Conservation (phyloP, 1,140 invertebrate species). For the Agraylea sexmaculata region DNA sequence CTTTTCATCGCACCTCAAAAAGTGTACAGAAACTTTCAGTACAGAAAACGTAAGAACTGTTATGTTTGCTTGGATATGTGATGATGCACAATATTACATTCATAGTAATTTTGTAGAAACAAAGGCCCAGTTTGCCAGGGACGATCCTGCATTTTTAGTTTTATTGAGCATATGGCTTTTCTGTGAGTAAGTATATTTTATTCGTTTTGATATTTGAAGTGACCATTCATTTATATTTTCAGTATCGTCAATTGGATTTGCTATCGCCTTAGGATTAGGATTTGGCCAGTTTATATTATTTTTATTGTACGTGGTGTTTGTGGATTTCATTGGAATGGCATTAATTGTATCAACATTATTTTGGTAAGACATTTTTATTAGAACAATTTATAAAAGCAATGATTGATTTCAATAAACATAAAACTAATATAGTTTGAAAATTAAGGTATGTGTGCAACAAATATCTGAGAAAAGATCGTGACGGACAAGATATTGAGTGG, state of each 20-base stretch:
- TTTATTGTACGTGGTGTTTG: slow-evolving; percentile 83
- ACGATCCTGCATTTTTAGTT: slow-evolving; percentile 97
- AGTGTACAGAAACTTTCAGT: slow-evolving; percentile 96
- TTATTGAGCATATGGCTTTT: slow-evolving; percentile 77
- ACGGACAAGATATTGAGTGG: slow-evolving; percentile 87
- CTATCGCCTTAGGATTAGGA: slow-evolving; percentile 63
- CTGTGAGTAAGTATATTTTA: slow-evolving; percentile 50
- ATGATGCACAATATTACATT: not conserved
- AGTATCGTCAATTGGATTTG: slow-evolving; percentile 87
- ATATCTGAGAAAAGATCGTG: slow-evolving; percentile 63
- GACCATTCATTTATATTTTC: slow-evolving; percentile 24
- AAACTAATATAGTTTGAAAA: slow-evolving; percentile 16
- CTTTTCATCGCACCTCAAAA: slow-evolving; percentile 92
- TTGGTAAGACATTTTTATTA: slow-evolving; percentile 57
- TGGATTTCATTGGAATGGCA: slow-evolving; percentile 88
- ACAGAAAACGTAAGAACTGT: slow-evolving; percentile 82
- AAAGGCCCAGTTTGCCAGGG: slow-evolving; percentile 96
- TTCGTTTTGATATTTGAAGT: slow-evolving; percentile 9
- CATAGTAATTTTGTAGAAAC: slow-evolving; percentile 82
- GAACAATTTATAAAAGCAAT: slow-evolving; percentile 3
- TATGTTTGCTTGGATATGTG: slow-evolving; percentile 10
- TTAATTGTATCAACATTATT: slow-evolving; percentile 79
- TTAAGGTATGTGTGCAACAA: slow-evolving; percentile 78
- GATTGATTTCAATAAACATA: not conserved
- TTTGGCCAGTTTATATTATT: slow-evolving; percentile 75